A percentile compares a stretch with the other conserved stretches of the same genome.
These are phyloP conservation scores for Desmodus rotundus DNA, from an alignment of 2,113 vertebrate species.

Conservation along the genomic window DNA sequence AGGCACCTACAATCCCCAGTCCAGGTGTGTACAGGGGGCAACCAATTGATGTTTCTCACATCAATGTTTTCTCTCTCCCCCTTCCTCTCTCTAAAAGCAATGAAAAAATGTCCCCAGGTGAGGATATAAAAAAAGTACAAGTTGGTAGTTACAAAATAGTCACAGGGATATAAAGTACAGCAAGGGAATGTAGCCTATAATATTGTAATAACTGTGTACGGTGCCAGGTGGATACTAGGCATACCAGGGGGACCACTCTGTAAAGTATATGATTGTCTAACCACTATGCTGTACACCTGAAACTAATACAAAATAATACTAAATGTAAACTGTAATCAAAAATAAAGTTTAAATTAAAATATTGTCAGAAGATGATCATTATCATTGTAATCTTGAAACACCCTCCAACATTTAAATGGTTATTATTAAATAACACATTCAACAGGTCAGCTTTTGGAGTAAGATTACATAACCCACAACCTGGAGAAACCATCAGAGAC, in stretches of 20 bases:
- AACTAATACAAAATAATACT: background rate
- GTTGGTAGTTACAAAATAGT: background rate
- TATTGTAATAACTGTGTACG: background rate
- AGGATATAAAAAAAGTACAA: background rate
- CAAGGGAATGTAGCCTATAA: background rate
- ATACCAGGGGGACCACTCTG: background rate
- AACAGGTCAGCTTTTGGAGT: constrained; percentile 1
- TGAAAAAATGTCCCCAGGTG: too few species aligned
- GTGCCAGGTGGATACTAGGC: background rate
- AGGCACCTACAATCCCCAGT: too few species aligned
- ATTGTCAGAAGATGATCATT: background rate
- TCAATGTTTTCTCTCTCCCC: too few species aligned
- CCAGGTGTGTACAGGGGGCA: too few species aligned
- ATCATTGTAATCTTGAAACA: background rate
- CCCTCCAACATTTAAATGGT: background rate
- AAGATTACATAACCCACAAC: background rate
- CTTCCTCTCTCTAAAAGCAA: too few species aligned
- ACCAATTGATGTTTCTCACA: too few species aligned
- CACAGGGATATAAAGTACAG: background rate
- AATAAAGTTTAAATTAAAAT: background rate
- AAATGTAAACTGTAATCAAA: background rate
- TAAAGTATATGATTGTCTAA: background rate
- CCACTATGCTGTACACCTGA: background rate
- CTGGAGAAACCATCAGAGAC: background rate
- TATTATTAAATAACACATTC: constrained; percentile 6